phyloP scores from a whole-genome alignment of 2,797 vertebrate genomes.

The Enteromius viviparus region DNA sequence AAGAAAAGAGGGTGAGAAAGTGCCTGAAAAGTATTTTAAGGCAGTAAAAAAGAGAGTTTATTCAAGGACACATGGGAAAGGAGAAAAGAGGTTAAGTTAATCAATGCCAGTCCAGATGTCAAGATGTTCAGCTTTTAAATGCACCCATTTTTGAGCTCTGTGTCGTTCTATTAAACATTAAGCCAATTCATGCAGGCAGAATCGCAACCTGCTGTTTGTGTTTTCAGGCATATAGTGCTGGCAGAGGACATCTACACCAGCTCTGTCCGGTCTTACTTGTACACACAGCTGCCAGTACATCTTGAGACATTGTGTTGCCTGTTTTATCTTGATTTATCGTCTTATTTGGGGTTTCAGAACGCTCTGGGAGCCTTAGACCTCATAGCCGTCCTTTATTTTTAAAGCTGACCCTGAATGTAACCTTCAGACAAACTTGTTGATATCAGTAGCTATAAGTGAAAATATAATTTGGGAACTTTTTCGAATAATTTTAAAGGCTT shows the following conservation, averaged over 20 bases:
- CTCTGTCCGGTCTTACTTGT: conserved; percentile 1
- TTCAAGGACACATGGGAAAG: conserved; percentile 11
- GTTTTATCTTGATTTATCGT: not conserved
- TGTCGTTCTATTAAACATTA: conserved; percentile 25
- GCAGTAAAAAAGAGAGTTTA: not conserved
- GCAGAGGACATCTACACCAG: conserved; percentile 11
- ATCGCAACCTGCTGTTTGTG: conserved; percentile 21
- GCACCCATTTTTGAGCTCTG: not conserved
- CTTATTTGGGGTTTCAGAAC: conserved; percentile 10
- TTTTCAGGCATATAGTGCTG: conserved; percentile 21
- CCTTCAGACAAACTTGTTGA: not conserved
- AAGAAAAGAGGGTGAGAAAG: not conserved
- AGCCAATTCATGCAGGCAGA: conserved; percentile 10
- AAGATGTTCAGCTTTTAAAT: conserved; percentile 20
- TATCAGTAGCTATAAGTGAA: not conserved
- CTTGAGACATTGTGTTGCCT: not conserved
- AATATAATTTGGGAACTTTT: not conserved
- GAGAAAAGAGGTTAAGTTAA: conserved; percentile 18
- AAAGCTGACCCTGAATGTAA: not conserved
- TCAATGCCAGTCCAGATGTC: not conserved
- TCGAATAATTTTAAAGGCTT: too few species aligned
- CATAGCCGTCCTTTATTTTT: not conserved
- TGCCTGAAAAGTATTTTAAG: not conserved
- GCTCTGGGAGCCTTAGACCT: not conserved
- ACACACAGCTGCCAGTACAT: conserved; percentile 1